These are phyloP conservation scores for Ianthella basta DNA, from an alignment of 37 sponge, comb jelly and placozoan species.

Conservation along the genomic window DNA sequence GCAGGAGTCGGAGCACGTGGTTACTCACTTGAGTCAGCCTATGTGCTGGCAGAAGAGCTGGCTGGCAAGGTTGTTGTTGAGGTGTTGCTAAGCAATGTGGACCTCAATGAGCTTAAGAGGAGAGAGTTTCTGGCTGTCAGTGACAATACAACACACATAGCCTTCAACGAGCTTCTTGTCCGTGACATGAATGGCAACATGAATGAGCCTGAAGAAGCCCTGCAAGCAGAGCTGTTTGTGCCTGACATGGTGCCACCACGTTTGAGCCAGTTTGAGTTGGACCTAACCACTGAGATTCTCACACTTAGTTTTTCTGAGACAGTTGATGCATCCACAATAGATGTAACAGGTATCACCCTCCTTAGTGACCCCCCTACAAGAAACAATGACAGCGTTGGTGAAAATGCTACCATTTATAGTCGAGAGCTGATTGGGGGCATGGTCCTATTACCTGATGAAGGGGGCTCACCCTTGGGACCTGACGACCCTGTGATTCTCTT, in stretches of 20 bases:
- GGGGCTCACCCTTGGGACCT: conserved; percentile 51
- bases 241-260: conserved; percentile 55
- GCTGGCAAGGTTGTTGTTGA: conserved; percentile 65
- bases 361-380: conserved; percentile 23
- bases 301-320: conserved; percentile 86
- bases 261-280: conserved; percentile 61
- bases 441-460: conserved; percentile 41
- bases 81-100: conserved; percentile 65
- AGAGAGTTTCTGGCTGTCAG: conserved; percentile 55
- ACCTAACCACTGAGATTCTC: conserved; percentile 68
- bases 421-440: conserved; percentile 48
- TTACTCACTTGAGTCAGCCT: conserved; percentile 55
- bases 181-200: conserved; percentile 85
- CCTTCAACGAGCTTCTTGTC: conserved; percentile 55
- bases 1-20: conserved; percentile 31
- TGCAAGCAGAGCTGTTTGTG: conserved; percentile 41
- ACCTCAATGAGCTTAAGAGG: conserved; percentile 90
- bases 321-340: conserved; percentile 67
- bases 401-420: conserved; percentile 26
- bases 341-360: conserved; percentile 49
- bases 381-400: background rate
- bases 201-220: conserved; percentile 39
- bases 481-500: conserved; percentile 70
- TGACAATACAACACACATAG: conserved; percentile 52
- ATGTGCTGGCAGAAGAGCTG: conserved; percentile 37